Evolutionary conservation across 2,797 vertebrate species (phyloP).

Genomic region (Salmo trutta): DNA sequence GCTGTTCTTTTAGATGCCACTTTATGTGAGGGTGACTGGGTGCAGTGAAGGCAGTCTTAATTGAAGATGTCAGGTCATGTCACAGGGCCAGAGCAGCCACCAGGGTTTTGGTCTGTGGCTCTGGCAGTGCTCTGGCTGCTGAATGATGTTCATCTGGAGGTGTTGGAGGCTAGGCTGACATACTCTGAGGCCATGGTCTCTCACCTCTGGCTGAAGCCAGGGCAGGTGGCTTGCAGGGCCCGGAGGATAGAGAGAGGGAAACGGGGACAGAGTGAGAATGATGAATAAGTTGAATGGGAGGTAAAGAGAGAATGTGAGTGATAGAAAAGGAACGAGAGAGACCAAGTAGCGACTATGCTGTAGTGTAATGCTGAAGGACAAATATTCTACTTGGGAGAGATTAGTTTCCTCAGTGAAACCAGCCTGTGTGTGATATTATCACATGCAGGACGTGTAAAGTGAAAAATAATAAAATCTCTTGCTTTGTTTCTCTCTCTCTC

Average conservation of each 20-base stretch:
- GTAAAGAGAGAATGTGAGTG: too few species aligned
- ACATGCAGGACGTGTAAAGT: constrained; percentile 27
- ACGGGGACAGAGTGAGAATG: too few species aligned
- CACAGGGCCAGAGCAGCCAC: constrained; percentile 8
- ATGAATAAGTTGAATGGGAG: too few species aligned
- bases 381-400: constrained; percentile 25
- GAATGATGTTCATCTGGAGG: constrained; percentile 53
- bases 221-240: too few species aligned
- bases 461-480: constrained; percentile 31
- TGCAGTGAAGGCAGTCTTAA: constrained; percentile 22
- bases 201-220: constrained; percentile 19
- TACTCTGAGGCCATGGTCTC: constrained; percentile 56
- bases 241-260: not conserved
- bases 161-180: constrained; percentile 55
- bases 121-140: too few species aligned
- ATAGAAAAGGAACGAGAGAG: too few species aligned
- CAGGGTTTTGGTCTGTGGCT: not conserved
- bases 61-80: constrained; percentile 27
- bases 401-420: constrained; percentile 33
- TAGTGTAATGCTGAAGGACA: not conserved
- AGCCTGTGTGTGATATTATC: constrained; percentile 40
- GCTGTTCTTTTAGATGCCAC: constrained; percentile 15
- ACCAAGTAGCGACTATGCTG: too few species aligned
- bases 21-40: constrained; percentile 31
- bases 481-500: not conserved